Evolutionary conservation across 2,113 vertebrate species (phyloP).

Genomic region (Pelecanus crispus): DNA sequence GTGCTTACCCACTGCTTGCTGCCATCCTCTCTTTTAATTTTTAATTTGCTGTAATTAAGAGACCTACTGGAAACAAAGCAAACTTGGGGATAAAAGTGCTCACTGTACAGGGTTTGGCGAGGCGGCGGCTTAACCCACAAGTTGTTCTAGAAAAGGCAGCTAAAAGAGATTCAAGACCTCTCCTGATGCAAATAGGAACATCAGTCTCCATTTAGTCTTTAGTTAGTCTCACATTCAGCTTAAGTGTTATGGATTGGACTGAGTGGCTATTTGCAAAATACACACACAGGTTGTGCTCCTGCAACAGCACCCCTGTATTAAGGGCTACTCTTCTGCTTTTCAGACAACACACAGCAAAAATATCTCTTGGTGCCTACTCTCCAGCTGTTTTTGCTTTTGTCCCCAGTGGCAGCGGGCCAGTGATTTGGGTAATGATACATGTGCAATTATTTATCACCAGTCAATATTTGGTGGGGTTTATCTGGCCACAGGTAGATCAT

Average conservation of each 20-base stretch:
- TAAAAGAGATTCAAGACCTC: neutral
- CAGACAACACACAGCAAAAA: neutral
- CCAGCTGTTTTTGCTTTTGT: neutral
- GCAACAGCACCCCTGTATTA: neutral
- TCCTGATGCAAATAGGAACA: neutral
- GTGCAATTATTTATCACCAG: neutral
- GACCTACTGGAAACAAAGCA: neutral
- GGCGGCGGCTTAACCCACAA: neutral
- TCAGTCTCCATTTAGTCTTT: neutral
- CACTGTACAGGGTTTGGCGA: neutral
- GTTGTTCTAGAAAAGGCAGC: neutral
- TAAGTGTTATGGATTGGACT: neutral
- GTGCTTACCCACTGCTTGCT: neutral
- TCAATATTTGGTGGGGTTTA: neutral
- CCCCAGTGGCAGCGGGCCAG: neutral
- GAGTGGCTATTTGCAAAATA: neutral
- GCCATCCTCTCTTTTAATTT: neutral
- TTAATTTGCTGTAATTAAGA: slow-evolving; percentile 12
- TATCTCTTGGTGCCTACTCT: neutral
- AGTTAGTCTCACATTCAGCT: neutral
- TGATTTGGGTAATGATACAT: neutral
- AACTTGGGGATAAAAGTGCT: neutral
- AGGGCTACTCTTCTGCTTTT: neutral
- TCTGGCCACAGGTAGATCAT: accelerated
- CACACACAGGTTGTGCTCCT: neutral